Evolutionary conservation across 2,797 vertebrate species (phyloP).

Genomic region (Cossypha caffra): DNA sequence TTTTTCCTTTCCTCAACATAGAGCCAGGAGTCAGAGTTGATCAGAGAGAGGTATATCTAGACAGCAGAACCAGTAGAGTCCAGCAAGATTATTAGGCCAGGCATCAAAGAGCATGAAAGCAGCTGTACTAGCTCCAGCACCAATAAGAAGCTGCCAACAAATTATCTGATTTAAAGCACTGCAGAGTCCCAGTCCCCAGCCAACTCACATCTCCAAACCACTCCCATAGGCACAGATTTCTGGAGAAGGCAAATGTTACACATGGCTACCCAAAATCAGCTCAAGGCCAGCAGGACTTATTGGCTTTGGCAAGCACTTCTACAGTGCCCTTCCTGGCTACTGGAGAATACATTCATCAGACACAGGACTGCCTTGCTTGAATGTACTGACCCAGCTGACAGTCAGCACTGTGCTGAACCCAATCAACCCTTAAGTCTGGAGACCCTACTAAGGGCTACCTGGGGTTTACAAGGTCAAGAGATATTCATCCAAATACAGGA

Average conservation of each 20-base stretch:
- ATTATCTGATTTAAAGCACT: conserved; percentile 29
- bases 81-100: background rate
- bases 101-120: background rate
- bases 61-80: background rate
- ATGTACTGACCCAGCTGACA: background rate
- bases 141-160: background rate
- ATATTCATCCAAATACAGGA: background rate
- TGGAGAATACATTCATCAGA: background rate
- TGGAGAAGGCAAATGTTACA: background rate
- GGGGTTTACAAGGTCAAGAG: background rate
- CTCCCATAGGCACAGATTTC: background rate
- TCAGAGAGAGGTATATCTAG: background rate
- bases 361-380: background rate
- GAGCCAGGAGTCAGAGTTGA: background rate
- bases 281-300: background rate
- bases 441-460: background rate
- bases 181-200: background rate
- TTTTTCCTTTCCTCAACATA: background rate
- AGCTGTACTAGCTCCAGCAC: background rate
- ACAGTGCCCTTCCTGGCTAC: background rate
- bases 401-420: background rate
- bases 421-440: background rate
- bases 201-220: background rate
- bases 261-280: conserved; percentile 11
- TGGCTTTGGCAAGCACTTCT: background rate